A percentile compares a stretch with the other conserved stretches of the same genome.
Evolutionary conservation across 1,140 invertebrate species (phyloP).

Genomic region (Drosophila kanapiae): DNA sequence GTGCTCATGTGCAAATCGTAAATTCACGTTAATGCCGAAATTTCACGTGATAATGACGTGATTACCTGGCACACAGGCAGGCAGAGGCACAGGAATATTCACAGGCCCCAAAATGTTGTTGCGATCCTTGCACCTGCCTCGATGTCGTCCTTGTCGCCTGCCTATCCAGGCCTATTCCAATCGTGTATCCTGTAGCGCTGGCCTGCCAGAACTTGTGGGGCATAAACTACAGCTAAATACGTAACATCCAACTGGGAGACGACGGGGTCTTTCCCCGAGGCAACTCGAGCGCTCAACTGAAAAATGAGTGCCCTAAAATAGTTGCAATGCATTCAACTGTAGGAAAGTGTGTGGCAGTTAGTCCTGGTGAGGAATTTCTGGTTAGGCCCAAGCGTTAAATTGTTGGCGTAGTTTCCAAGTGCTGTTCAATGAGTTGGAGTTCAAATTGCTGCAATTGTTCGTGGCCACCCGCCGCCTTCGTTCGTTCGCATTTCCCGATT

Average conservation of each 20-base stretch:
- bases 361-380: slow-evolving; percentile 42
- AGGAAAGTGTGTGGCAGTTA: slow-evolving; percentile 22
- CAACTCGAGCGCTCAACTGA: slow-evolving; percentile 36
- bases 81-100: slow-evolving; percentile 6
- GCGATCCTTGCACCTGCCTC: slow-evolving; percentile 60
- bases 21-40: slow-evolving; percentile 83
- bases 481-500: slow-evolving; percentile 9
- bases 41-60: slow-evolving; percentile 85
- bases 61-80: slow-evolving; percentile 69
- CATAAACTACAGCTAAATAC: slow-evolving; percentile 53
- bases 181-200: background rate
- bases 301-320: slow-evolving; percentile 61
- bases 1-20: slow-evolving; percentile 83
- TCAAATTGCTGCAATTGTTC: slow-evolving; percentile 40
- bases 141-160: slow-evolving; percentile 21
- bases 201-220: slow-evolving; percentile 37
- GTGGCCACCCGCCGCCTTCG: background rate
- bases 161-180: slow-evolving; percentile 12
- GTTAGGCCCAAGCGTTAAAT: slow-evolving; percentile 50
- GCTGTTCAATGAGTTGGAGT: slow-evolving; percentile 57
- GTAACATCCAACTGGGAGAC: slow-evolving; percentile 20
- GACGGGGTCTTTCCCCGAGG: background rate
- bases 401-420: slow-evolving; percentile 43
- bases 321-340: slow-evolving; percentile 56
- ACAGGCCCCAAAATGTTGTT: slow-evolving; percentile 35